Evolutionary conservation across 2,113 vertebrate genomes (phyloP), one percentile per base, ranked within the genome.

Genomic region (Channa argus): DNA sequence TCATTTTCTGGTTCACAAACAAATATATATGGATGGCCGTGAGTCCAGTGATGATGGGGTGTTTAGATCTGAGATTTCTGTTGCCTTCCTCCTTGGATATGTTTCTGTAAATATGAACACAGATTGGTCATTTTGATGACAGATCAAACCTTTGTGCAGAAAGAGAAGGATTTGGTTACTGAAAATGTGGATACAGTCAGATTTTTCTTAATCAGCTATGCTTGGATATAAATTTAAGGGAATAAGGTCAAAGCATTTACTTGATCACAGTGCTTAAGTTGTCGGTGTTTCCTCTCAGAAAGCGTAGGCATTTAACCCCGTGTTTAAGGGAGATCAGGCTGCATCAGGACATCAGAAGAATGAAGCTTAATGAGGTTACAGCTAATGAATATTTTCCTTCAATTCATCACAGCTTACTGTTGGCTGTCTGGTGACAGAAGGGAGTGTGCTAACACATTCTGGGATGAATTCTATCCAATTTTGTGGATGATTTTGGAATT

Each of bases 301-400:
- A 38, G 43, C 45, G 64, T 36, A 33, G 49, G 63, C 71, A 67
- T 8, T 72, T 80, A 69, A 77, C 60, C 60, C 13, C 52, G 46
- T 51, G 62, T 83, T 60, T 65, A 41, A 65, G 4, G 43, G 46
- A 77, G 85, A 77, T 83, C 79, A 84, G 58, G 53, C 50, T 72
- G 66, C 58, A 63, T 60, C 46, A 63, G 43, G 63, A 76, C 73
- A 84, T 83, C 47, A 72, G 64, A 74, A 63, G 52, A 47, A 45
- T 1, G 7, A 46, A 34, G 77, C 64, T 71, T 82, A 85, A 81
- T 83, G 63, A 76, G 66, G 59, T 44, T 64, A 61, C 72, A 72
- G 45, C 34, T 70, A 64, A 75, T 77, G 39, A 8, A 51, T 69
- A 43, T 54, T 68, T 6, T 24, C 24, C 3, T n/a, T 55, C 52